Evolutionary conservation across 92 coral and sea anemone species (phyloP), one percentile per base, ranked within the genome.

Genomic region (Muricea muricata): DNA sequence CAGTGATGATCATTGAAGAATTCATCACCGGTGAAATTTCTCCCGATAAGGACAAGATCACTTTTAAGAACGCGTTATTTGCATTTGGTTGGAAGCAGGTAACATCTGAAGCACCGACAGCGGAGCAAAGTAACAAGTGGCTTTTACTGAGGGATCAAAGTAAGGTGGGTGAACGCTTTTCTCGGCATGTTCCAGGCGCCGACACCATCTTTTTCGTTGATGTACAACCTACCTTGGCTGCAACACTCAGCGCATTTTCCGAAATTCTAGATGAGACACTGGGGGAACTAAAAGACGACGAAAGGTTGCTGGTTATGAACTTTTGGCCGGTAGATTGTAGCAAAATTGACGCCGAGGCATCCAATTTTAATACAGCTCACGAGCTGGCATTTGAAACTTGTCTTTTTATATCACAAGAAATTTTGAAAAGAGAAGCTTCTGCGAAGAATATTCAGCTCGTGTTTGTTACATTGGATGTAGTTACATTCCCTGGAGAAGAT

Each of bases 301-400:
- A 78, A 6, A 87, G 56, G 13, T 50, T 70, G 7, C 73, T 34
- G 37, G 52, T 87, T 2, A 42, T 87, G 45, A 90, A 87, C 79
- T 90, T 90, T 28, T 85, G 78, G 79, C 93, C 93, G 8, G 81
- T 87, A 30, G 91, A 90, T 33, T 73, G 91, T 0, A 57, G 70
- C 40, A 0, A 40, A 35, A 20, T 75, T 5, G 57, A 70, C 18
- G 84, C 39, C 25, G 71, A 84, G 26, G 67, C 81, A 15, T 42
- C 55, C 33, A 85, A 78, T 26, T 78, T 89, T 6, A 69, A 14
- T 8, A 35, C 28, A 60, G 15, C 42, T 13, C 86, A 89, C 50
- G 13, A 58, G 1, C 89, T 88, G 29, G 65, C 70, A 20, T 40
- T 89, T n/a, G 89, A 84, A 61, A 50, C 81, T 30, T 81, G 81